Evolutionary conservation across 2,797 vertebrate genomes (phyloP).

Genomic region (Anguilla marmorata): DNA sequence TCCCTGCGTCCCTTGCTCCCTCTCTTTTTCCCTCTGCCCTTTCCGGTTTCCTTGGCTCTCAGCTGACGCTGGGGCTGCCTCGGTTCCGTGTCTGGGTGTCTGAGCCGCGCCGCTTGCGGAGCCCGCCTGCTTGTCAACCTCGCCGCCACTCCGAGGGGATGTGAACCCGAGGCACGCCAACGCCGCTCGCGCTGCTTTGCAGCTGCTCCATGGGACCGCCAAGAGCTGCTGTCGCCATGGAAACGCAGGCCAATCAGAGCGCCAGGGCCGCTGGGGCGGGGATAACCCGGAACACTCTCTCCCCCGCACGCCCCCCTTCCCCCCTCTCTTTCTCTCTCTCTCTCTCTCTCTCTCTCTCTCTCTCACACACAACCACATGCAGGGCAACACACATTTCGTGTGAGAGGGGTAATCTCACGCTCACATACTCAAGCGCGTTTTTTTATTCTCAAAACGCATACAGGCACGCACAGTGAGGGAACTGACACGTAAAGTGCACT

Average conservation of each 20-base stretch:
- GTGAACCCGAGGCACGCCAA: conserved; percentile 55
- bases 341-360: not conserved
- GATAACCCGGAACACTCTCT: conserved; percentile 40
- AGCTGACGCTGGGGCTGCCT: not conserved
- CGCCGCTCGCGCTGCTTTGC: conserved; percentile 54
- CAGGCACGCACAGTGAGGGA: not conserved
- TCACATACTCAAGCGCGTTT: not conserved
- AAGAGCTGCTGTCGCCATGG: conserved; percentile 76
- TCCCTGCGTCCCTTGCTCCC: not conserved
- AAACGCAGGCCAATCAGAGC: conserved; percentile 77
- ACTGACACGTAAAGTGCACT: not conserved
- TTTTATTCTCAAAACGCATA: not conserved
- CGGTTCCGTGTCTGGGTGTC: not conserved
- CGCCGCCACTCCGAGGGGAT: conserved; percentile 53
- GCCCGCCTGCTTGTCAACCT: not conserved
- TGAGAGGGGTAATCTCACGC: conserved; percentile 29
- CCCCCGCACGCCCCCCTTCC: conserved; percentile 10
- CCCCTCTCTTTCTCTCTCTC: not conserved
- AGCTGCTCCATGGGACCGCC: conserved; percentile 61
- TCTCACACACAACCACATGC: conserved; percentile 21
- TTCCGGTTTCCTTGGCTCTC: not conserved
- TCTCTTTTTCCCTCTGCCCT: not conserved
- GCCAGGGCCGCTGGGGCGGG: conserved; percentile 58
- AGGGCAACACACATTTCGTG: conserved; percentile 28
- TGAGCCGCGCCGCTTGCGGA: not conserved